Base-by-base conservation (phyloP, 2,888 invertebrate genomes). In the Ophioninae sp. region DNA sequence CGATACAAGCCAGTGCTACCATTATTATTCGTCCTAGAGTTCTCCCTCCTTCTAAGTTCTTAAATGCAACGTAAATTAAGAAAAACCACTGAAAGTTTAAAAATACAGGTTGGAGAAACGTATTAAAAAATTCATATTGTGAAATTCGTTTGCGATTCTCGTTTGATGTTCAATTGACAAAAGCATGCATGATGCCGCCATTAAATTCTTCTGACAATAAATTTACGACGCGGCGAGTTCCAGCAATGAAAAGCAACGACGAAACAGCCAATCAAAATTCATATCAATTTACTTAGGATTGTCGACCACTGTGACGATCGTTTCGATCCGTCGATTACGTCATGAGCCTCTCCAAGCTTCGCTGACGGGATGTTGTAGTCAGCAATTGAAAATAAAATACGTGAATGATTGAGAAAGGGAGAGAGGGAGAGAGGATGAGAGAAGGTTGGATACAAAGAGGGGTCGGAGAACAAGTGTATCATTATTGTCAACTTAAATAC, bases 401-500 rank as follows among this genome's bases (percentile, higher is more conserved):
- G 30, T 7, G 20, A 37, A 23, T 72, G 59, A 50, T 10, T 5
- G 7, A 41, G 44, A n/a, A 20, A 30, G 64, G 17, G 30, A 50
- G 61, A 13, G 59, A 70, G 65, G 57, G 81, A 69, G 70, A 64
- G 64, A 39, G 75, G 65, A 20, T 17, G 69, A 50, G 50, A 56
- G n/a, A 6, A 56, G 30, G 56, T 13, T 50, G 56, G 70, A 61
- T 13, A 13, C 50, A 17, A 0, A 50, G 50, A 50, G 17, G 50
- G 17, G 50, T 10, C 50, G 5, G 65, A 57, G 65, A 67, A 57
- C 13, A 39, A 59, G 65, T 57, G 85, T 81, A 85, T 86, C 86
- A 86, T 89, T 88, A 56, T 37, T 56, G 56, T 90, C 89, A 90
- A 90, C 89, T 88, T 88, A 86, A 85, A 89, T 90, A 90, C 69